Conservation (phyloP, 2,888 invertebrate genomes). For the Archips xylosteana region DNA sequence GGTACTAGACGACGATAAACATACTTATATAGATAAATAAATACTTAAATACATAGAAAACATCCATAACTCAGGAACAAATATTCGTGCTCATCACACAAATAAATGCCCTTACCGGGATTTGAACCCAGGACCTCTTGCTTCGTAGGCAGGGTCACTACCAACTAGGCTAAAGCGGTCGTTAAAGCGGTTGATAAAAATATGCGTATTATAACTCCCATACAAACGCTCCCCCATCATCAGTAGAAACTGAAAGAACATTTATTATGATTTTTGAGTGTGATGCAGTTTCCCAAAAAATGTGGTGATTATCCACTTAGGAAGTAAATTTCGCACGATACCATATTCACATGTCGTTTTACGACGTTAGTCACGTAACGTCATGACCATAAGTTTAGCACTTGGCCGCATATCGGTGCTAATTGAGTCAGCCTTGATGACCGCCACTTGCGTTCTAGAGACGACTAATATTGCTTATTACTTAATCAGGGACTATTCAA, state of each 20-base stretch:
- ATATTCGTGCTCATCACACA: too few relatives aligned
- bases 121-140: too few relatives aligned
- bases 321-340: conserved; percentile 22
- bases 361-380: conserved; percentile 50
- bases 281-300: neutral
- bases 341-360: conserved; percentile 47
- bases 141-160: too few relatives aligned
- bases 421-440: conserved; percentile 66
- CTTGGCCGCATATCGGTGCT: conserved; percentile 55
- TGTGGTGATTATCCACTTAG: neutral
- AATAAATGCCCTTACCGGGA: too few relatives aligned
- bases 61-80: too few relatives aligned
- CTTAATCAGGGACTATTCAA: conserved; percentile 17
- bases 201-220: neutral
- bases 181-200: too few relatives aligned
- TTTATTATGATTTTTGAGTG: neutral
- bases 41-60: too few relatives aligned
- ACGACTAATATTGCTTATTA: conserved; percentile 23
- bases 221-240: neutral
- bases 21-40: too few relatives aligned
- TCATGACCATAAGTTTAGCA: conserved; percentile 64
- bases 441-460: conserved; percentile 32
- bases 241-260: neutral
- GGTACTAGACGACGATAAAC: too few relatives aligned
- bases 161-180: too few relatives aligned